Conservation (phyloP, 1,140 invertebrate genomes). For the Aporrectodea caliginosa region DNA sequence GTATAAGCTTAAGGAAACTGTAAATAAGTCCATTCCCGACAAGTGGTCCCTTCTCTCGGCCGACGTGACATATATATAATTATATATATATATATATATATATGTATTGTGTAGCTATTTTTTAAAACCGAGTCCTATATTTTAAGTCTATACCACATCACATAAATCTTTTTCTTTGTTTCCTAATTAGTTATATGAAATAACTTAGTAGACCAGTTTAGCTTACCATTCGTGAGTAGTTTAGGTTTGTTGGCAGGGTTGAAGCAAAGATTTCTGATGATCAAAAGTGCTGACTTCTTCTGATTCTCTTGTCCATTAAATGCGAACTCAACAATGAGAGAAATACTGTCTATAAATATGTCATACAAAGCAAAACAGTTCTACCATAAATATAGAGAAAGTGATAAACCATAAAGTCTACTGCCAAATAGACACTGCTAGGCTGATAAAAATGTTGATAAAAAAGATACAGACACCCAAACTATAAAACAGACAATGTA, state of each 20-base stretch:
- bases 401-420: not conserved
- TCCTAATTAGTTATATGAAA: not conserved
- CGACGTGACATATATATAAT: not conserved
- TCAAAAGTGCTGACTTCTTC: constrained; percentile 31
- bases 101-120: not conserved
- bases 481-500: no score
- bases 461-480: no score
- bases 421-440: no score
- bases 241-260: constrained; percentile 52
- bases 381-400: not conserved
- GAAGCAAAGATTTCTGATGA: constrained; percentile 51
- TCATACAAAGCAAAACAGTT: not conserved
- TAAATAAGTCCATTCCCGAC: no score
- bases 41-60: not conserved
- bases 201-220: not conserved
- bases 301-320: not conserved
- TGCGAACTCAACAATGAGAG: not conserved
- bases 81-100: not conserved
- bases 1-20: no score
- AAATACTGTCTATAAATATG: not conserved
- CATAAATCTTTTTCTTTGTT: no score
- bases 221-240: constrained; percentile 48
- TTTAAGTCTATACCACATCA: no score
- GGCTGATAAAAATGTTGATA: not conserved
- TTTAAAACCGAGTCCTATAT: no score